These are phyloP conservation scores for Harpalus rufipes DNA, from an alignment of 2,888 invertebrate species.

Conservation along the genomic window DNA sequence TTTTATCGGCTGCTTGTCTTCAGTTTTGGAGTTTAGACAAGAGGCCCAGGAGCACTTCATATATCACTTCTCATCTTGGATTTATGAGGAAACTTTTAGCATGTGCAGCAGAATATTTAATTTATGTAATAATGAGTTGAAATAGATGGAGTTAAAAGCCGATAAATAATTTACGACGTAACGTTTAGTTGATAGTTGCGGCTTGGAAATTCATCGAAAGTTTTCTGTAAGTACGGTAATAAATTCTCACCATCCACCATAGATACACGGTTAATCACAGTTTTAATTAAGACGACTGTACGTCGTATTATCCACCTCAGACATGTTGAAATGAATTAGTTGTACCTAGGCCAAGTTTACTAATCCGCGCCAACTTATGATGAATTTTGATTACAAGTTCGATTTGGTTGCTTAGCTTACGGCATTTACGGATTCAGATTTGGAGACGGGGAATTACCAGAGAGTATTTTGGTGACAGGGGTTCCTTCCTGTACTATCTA, in stretches of 20 bases:
- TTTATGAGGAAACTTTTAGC: background rate
- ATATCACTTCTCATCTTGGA: background rate
- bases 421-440: slow-evolving; percentile 5
- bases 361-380: slow-evolving; percentile 35
- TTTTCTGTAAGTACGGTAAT: slow-evolving; percentile 38
- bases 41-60: too few species aligned
- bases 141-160: slow-evolving; percentile 1
- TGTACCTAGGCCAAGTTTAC: slow-evolving; percentile 21
- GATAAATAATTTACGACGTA: slow-evolving; percentile 16
- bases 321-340: slow-evolving; percentile 43
- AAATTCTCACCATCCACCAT: slow-evolving; percentile 17
- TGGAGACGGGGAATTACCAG: background rate
- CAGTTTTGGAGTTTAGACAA: too few species aligned
- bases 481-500: background rate
- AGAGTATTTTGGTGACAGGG: background rate
- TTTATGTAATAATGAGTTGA: slow-evolving; percentile 20
- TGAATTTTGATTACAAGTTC: slow-evolving; percentile 47
- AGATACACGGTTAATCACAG: slow-evolving; percentile 46
- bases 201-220: slow-evolving; percentile 35
- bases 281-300: slow-evolving; percentile 42
- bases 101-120: slow-evolving; percentile 5
- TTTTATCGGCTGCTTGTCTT: too few species aligned
- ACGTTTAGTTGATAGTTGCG: slow-evolving; percentile 26
- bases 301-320: slow-evolving; percentile 30
- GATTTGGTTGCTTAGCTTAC: slow-evolving; percentile 33